Conservation (phyloP, 2,797 vertebrate genomes). For the Gastrophryne carolinensis region DNA sequence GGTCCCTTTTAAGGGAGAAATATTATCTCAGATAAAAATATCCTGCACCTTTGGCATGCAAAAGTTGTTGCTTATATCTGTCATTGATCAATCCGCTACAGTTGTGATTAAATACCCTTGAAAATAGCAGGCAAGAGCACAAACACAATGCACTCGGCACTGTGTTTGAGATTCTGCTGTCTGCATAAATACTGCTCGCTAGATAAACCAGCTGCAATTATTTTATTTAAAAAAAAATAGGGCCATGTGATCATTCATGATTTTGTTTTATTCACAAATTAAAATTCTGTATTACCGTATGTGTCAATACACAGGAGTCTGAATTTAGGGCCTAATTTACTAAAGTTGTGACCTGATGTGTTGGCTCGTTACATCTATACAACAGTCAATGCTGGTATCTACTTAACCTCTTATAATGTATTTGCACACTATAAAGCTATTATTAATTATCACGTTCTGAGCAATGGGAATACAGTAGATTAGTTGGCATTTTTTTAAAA, state of each 20-base stretch:
- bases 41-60: conserved; percentile 76
- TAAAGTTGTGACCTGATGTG: too few relatives aligned
- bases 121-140: conserved; percentile 67
- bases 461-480: too few relatives aligned
- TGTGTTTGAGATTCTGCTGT: conserved; percentile 37
- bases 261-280: background rate
- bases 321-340: background rate
- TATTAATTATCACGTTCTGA: too few relatives aligned
- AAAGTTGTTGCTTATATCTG: conserved; percentile 88
- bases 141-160: conserved; percentile 55
- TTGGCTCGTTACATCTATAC: too few relatives aligned
- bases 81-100: conserved; percentile 83
- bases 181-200: conserved; percentile 1
- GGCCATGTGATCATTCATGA: background rate
- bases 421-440: too few relatives aligned
- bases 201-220: background rate
- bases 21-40: conserved; percentile 94
- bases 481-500: too few relatives aligned
- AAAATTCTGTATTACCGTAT: background rate
- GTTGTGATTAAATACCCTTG: conserved; percentile 83
- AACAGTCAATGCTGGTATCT: too few relatives aligned
- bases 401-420: too few relatives aligned
- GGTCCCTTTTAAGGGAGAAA: conserved; percentile 88
- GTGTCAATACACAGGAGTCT: background rate
- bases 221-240: background rate